These are phyloP conservation scores for Dromiciops gliroides DNA, from an alignment of 2,113 vertebrate genomes.

Conservation along the genomic window DNA sequence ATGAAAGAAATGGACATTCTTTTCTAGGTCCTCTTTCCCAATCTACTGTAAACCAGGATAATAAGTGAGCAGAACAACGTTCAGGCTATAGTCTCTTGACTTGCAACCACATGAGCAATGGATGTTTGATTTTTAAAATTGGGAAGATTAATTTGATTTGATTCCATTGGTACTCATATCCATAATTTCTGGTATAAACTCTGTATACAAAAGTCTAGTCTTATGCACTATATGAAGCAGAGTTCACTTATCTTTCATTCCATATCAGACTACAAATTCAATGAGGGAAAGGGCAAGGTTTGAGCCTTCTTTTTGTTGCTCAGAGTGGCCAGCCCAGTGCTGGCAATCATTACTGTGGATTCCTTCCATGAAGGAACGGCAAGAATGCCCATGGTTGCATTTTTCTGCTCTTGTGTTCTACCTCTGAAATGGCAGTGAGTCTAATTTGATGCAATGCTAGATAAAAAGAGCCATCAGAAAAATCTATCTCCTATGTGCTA, in stretches of 20 bases:
- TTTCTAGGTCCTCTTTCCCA: neutral
- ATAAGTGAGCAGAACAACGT: neutral
- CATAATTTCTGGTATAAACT: neutral
- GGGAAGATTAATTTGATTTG: slow-evolving; percentile 26
- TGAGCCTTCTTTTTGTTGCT: neutral
- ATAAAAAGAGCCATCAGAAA: neutral
- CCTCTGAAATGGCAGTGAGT: neutral
- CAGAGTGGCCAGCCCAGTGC: neutral
- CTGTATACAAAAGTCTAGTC: neutral
- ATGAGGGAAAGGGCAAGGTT: neutral
- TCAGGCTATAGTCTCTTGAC: neutral
- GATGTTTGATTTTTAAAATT: slow-evolving; percentile 23
- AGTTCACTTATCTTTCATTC: neutral
- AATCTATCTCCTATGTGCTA: neutral
- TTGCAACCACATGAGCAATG: neutral
- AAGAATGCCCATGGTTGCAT: neutral
- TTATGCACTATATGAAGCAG: neutral
- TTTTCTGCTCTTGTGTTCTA: neutral
- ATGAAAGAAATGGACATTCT: neutral
- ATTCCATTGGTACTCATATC: slow-evolving; percentile 12
- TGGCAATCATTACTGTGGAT: neutral
- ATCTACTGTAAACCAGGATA: neutral
- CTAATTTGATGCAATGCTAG: neutral
- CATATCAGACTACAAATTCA: neutral
- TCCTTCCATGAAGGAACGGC: neutral